Evolutionary conservation across 2,888 invertebrate genomes (phyloP), one percentile per base, ranked within the genome.

Genomic region (Pandemis heparana): DNA sequence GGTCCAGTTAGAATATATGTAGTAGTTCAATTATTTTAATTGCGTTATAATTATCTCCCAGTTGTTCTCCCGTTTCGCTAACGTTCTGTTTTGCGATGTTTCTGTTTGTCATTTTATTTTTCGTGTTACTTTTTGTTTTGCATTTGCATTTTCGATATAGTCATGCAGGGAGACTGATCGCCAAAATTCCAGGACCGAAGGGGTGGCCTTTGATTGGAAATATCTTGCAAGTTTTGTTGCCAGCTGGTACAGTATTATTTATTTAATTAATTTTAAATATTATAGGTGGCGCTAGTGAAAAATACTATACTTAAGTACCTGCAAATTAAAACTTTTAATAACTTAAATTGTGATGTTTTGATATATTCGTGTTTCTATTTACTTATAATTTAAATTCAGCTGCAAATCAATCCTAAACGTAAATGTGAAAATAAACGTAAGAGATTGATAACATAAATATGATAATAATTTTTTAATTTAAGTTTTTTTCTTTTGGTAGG

Each of bases 171-270:
- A 77, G 80, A 66, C 64, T 85, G 0, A 75, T 89, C 0, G 76
- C 81, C 53, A 83, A 78, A 70, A 83, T 92, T 72, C 91, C 91
- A 0, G 90, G 91, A 14, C 84, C 86, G 0, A 79, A 76, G 23
- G 79, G 81, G 0, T 75, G 79, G 68, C 86, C 87, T 0, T 64
- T 89, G 16, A 73, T 87, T 14, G 88, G 88, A 46, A 87, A 86
- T 70, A 73, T 81, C 6, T 71, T 82, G 16, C 79, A 79, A 61
- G 73, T 85, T 38, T 41, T 83, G 10, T 75, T 82, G 63, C 78
- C 82, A n/a, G 71, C 77, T 46, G 82, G 85, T 82, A 80, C 9
- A 68, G 76, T 67, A 68, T 48, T 14, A 39, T 48, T n/a, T n/a
- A n/a, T n/a, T 48, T 14, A 2, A 48, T 5, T 6, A 4, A 48